Percentiles rank a stretch among this genome's conserved stretches.
Conservation (phyloP, 2,888 invertebrate species). For the Pycnomerus fuliginosus region DNA sequence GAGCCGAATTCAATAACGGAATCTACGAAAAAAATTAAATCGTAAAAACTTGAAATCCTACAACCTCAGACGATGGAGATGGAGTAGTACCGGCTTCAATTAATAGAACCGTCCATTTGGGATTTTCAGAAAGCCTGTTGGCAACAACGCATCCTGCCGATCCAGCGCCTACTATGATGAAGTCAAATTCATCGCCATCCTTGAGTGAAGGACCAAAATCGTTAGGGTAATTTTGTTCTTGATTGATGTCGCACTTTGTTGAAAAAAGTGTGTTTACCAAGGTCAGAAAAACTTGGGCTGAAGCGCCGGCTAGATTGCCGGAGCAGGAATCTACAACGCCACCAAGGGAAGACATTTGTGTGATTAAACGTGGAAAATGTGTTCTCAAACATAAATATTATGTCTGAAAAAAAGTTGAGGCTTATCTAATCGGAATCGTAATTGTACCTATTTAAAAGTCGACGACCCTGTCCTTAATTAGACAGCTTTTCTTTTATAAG, state of each 20-base stretch:
- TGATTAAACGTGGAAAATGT: too few species aligned
- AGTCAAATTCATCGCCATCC: constrained; percentile 50
- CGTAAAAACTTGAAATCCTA: too few species aligned
- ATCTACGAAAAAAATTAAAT: too few species aligned
- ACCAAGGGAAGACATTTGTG: too few species aligned
- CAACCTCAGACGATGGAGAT: constrained; percentile 51
- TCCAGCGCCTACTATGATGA: constrained; percentile 56
- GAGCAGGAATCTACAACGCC: constrained; percentile 17
- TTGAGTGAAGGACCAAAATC: constrained; percentile 34
- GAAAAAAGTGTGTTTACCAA: constrained; percentile 61
- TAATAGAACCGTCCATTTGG: constrained; percentile 54
- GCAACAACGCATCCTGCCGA: constrained; percentile 59
- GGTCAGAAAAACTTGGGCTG: constrained; percentile 58
- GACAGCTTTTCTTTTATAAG: too few species aligned
- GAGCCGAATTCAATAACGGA: too few species aligned
- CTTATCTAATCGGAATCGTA: too few species aligned
- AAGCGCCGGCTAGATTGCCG: constrained; percentile 47
- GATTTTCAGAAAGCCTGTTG: constrained; percentile 52
- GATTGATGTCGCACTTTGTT: constrained; percentile 46
- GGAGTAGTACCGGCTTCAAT: constrained; percentile 59
- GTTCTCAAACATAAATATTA: too few species aligned
- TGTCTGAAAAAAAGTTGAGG: too few species aligned
- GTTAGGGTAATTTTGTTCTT: constrained; percentile 31
- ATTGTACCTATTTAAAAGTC: too few species aligned
- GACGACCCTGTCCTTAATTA: too few species aligned